A percentile compares a stretch with the other conserved stretches of the same genome.
phyloP scores from a whole-genome alignment of 2,888 invertebrate species.

The Dynastes hyllus region DNA sequence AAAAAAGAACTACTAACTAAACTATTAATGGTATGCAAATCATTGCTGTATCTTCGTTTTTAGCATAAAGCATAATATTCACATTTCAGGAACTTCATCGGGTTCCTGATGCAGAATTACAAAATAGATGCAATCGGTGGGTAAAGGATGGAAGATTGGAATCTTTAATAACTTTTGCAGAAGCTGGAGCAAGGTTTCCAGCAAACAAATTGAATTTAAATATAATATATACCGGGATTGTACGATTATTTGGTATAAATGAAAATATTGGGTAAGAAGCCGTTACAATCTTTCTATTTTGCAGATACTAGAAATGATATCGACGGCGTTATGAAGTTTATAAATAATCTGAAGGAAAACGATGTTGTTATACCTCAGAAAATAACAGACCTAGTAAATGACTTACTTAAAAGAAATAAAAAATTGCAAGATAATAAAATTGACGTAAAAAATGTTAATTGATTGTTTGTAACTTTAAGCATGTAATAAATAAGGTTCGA shows the following conservation, averaged over 20 bases:
- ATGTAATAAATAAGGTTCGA: no score
- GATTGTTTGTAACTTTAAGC: not conserved
- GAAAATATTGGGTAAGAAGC: not conserved
- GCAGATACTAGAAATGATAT: constrained; percentile 73
- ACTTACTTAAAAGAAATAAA: constrained; percentile 54
- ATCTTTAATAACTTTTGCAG: constrained; percentile 62
- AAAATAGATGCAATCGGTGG: constrained; percentile 65
- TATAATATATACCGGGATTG: constrained; percentile 71
- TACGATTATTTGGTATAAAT: constrained; percentile 74
- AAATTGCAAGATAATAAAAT: not conserved
- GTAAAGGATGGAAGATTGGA: constrained; percentile 63
- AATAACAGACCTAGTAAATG: not conserved
- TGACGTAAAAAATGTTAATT: not conserved
- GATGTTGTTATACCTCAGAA: constrained; percentile 26
- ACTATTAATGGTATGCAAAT: constrained; percentile 68
- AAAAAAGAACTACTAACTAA: constrained; percentile 73
- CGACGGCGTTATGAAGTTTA: constrained; percentile 70
- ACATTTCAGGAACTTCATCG: constrained; percentile 67
- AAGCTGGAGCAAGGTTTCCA: constrained; percentile 59
- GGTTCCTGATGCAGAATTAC: constrained; percentile 65
- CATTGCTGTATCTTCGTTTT: not conserved
- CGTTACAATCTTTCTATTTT: constrained; percentile 57
- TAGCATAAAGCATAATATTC: constrained; percentile 59
- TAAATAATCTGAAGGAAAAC: constrained; percentile 72
- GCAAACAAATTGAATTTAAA: constrained; percentile 65